phyloP scores from a whole-genome alignment of 2,113 vertebrate species.

The Rhipidura dahli region DNA sequence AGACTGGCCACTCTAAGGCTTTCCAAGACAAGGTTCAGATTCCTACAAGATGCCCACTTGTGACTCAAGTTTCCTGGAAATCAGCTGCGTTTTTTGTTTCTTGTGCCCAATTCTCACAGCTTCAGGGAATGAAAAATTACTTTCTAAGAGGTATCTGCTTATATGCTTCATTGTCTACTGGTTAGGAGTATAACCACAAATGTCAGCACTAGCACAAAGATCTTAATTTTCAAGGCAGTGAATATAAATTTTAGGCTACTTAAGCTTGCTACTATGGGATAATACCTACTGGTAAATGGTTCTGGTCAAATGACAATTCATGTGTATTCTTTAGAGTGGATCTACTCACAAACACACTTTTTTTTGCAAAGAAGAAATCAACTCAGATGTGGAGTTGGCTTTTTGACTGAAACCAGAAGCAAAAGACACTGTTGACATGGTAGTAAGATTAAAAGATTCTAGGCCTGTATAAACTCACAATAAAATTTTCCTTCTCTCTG shows the following conservation, averaged over 20 bases:
- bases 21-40: neutral
- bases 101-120: neutral
- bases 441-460: neutral
- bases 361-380: neutral
- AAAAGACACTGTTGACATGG: neutral
- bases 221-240: neutral
- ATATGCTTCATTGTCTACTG: neutral
- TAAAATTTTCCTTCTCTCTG: neutral
- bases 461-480: neutral
- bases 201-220: neutral
- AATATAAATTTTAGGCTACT: neutral
- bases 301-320: neutral
- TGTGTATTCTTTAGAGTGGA: neutral
- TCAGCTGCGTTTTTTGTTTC: neutral
- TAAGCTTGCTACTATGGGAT: neutral
- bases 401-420: constrained; percentile 4
- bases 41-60: neutral
- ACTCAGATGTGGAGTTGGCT: neutral
- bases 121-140: neutral
- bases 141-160: neutral
- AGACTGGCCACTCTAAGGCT: neutral
- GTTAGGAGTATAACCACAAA: neutral
- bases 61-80: neutral
- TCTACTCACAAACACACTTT: neutral
- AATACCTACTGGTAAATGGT: neutral